phyloP scores from a whole-genome alignment of 2,888 invertebrate genomes.

The Heliothis peltigera region DNA sequence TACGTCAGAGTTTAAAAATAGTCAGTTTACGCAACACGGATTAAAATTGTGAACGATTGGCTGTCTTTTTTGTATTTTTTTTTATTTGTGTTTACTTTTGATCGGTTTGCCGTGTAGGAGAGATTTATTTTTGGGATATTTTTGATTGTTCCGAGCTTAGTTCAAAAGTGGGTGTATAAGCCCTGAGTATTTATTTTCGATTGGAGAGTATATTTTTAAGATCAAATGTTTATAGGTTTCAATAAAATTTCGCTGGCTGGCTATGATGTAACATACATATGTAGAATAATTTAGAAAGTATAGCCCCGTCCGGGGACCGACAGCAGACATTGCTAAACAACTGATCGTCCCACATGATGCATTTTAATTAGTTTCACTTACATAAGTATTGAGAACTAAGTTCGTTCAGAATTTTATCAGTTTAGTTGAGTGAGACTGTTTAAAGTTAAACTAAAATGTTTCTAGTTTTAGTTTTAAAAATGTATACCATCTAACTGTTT shows the following conservation, averaged over 20 bases:
- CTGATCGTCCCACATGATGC: conserved; percentile 46
- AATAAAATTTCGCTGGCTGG: not conserved
- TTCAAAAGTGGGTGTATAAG: conserved; percentile 17
- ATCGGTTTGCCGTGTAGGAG: conserved; percentile 8
- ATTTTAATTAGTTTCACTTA: conserved; percentile 43
- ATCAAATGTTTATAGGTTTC: not conserved
- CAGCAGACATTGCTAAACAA: conserved; percentile 50
- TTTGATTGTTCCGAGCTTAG: conserved; percentile 17
- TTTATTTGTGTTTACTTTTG: conserved; percentile 37
- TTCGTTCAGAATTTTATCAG: not conserved
- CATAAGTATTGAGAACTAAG: conserved; percentile 32
- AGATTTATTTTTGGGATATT: conserved; percentile 11
- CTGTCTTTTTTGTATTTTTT: conserved; percentile 25
- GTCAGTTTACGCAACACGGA: conserved; percentile 42
- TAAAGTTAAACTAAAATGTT: too few relatives aligned
- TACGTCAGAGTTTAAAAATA: conserved; percentile 56
- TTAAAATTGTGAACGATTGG: conserved; percentile 38
- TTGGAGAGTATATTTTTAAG: not conserved
- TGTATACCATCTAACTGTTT: too few relatives aligned
- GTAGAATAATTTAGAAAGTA: conserved; percentile 60
- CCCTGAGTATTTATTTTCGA: not conserved
- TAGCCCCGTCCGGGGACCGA: not conserved
- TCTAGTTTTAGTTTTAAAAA: too few relatives aligned
- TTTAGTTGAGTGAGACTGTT: too few relatives aligned
- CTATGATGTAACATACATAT: conserved; percentile 24